Conservation (phyloP, 2,888 invertebrate genomes). For the Formica aserva region DNA sequence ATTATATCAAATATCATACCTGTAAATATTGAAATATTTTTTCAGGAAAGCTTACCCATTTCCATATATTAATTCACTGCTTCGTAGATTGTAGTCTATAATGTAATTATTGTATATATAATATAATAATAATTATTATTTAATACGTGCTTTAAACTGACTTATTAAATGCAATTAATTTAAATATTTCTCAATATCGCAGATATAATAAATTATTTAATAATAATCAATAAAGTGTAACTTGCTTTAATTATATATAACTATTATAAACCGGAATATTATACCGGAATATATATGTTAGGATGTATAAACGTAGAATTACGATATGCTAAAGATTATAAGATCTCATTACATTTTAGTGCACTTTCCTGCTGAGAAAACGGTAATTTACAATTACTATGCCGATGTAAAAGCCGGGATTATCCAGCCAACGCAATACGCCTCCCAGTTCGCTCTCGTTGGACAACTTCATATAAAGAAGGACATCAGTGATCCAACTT, state of each 20-base stretch:
- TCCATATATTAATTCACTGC: not conserved
- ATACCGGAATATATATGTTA: not conserved
- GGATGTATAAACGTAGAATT: not conserved
- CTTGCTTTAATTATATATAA: constrained; percentile 2
- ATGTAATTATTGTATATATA: not conserved
- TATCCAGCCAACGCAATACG: constrained; percentile 79
- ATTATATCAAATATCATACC: not conserved
- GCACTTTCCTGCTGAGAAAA: constrained; percentile 86
- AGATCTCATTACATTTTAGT: constrained; percentile 58
- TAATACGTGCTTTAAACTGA: not conserved
- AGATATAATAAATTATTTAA: not conserved
- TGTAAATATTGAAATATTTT: not conserved
- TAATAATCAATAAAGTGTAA: not conserved
- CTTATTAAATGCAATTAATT: not conserved
- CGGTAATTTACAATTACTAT: constrained; percentile 84
- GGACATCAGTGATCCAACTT: constrained; percentile 69
- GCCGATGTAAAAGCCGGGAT: constrained; percentile 84
- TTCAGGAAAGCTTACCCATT: not conserved
- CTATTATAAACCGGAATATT: not conserved
- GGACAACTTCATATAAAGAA: constrained; percentile 82
- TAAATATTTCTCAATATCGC: not conserved
- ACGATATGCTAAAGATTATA: not conserved
- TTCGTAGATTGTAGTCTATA: too few species aligned
- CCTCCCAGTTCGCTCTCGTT: constrained; percentile 82
- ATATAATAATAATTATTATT: not conserved